Conservation (phyloP, 2,888 invertebrate species). For the Pachymerium ferrugineum region DNA sequence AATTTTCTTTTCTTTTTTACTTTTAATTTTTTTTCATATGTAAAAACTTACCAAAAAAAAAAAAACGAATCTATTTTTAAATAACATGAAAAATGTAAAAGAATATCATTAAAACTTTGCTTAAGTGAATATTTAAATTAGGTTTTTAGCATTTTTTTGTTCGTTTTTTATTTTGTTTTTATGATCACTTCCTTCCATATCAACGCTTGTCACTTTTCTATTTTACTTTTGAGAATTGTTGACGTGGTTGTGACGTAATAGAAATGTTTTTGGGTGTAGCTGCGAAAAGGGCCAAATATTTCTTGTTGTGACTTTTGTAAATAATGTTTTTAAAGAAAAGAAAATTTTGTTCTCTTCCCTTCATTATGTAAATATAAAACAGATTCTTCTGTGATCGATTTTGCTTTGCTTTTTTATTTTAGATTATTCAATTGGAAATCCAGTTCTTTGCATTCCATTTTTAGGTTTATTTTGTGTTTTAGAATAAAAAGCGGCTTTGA, state of each 20-base stretch:
- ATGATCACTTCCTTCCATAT: not conserved
- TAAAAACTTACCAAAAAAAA: not conserved
- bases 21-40: not conserved
- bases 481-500: not conserved
- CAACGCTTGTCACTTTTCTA: not conserved
- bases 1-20: not conserved
- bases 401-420: not conserved
- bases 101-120: not conserved
- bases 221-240: not conserved
- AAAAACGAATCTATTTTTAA: not conserved
- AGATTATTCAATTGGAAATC: not conserved
- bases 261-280: not conserved
- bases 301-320: conserved; percentile 19
- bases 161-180: not conserved
- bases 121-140: not conserved
- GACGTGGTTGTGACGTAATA: not conserved
- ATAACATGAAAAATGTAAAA: not conserved
- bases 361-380: conserved; percentile 3
- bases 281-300: not conserved
- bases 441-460: conserved; percentile 14
- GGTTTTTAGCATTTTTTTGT: not conserved
- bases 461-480: not conserved
- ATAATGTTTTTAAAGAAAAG: conserved; percentile 8
- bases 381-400: conserved; percentile 12
- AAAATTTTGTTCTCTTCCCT: not conserved